These are phyloP conservation scores for Catostomus latipinnis DNA, from an alignment of 2,797 vertebrate genomes.

Conservation along the genomic window DNA sequence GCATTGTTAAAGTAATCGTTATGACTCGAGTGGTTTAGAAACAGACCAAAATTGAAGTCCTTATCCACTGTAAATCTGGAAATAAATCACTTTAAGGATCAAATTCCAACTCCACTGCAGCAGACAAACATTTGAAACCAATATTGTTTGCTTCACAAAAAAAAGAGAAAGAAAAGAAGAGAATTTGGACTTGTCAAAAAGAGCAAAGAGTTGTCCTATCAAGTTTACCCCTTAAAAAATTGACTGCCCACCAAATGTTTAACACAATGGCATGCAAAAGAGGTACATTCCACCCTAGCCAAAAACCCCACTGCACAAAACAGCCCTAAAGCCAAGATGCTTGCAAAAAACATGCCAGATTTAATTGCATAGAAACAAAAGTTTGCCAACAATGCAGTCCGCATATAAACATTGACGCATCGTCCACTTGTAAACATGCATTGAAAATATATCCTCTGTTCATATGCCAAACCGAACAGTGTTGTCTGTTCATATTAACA, in stretches of 20 bases:
- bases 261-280: constrained; percentile 20
- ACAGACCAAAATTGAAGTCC: no score
- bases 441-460: constrained; percentile 14
- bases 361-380: constrained; percentile 15
- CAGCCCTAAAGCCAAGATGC: constrained; percentile 15
- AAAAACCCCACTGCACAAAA: constrained; percentile 13
- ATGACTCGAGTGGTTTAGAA: no score
- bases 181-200: constrained; percentile 51
- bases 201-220: constrained; percentile 55
- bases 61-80: no score
- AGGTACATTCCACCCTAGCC: background rate
- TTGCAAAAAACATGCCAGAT: constrained; percentile 16
- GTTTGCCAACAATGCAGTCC: constrained; percentile 11
- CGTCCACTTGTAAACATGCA: constrained; percentile 7
- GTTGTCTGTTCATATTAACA: constrained; percentile 17
- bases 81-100: constrained; percentile 68
- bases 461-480: background rate
- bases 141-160: constrained; percentile 69
- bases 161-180: background rate
- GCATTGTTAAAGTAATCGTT: no score
- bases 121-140: constrained; percentile 43
- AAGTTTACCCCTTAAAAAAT: constrained; percentile 54
- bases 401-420: constrained; percentile 28
- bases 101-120: constrained; percentile 70
- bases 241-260: constrained; percentile 41